These are phyloP conservation scores for Liopterus haemorrhoidalis DNA, from an alignment of 2,888 invertebrate genomes.

Conservation along the genomic window DNA sequence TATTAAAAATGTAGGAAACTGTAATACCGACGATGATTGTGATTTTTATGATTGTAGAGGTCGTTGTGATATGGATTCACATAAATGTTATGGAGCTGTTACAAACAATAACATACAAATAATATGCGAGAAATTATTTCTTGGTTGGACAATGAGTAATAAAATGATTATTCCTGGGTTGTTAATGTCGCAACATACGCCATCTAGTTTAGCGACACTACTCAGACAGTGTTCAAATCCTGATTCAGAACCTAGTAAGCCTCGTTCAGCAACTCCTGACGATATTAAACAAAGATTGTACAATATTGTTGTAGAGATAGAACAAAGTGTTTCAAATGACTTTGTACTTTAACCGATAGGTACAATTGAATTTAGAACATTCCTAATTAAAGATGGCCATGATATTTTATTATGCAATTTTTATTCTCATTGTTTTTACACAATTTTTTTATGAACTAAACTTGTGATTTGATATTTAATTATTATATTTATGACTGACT, in stretches of 20 bases:
- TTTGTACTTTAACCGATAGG: slow-evolving; percentile 36
- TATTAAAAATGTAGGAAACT: slow-evolving; percentile 45
- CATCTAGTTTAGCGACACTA: slow-evolving; percentile 52
- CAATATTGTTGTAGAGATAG: slow-evolving; percentile 50
- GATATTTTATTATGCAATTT: no score
- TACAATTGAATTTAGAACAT: no score
- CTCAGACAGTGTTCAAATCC: slow-evolving; percentile 57
- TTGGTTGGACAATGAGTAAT: slow-evolving; percentile 58
- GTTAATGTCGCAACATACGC: slow-evolving; percentile 55
- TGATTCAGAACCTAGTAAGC: slow-evolving; percentile 44
- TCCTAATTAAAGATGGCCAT: no score
- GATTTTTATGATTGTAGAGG: slow-evolving; percentile 62
- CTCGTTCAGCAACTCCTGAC: slow-evolving; percentile 47
- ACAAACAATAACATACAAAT: slow-evolving; percentile 63
- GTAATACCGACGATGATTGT: slow-evolving; percentile 58
- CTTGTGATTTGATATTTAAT: no score
- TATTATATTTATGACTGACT: no score
- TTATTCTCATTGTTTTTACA: no score
- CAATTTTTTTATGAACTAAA: no score
- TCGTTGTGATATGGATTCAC: slow-evolving; percentile 50
- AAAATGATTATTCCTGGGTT: slow-evolving; percentile 56
- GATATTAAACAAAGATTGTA: slow-evolving; percentile 50
- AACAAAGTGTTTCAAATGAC: slow-evolving; percentile 41
- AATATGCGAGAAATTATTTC: slow-evolving; percentile 59
- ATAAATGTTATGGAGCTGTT: slow-evolving; percentile 52